phyloP scores from a whole-genome alignment of 2,113 vertebrate species.

The Zootoca vivipara region DNA sequence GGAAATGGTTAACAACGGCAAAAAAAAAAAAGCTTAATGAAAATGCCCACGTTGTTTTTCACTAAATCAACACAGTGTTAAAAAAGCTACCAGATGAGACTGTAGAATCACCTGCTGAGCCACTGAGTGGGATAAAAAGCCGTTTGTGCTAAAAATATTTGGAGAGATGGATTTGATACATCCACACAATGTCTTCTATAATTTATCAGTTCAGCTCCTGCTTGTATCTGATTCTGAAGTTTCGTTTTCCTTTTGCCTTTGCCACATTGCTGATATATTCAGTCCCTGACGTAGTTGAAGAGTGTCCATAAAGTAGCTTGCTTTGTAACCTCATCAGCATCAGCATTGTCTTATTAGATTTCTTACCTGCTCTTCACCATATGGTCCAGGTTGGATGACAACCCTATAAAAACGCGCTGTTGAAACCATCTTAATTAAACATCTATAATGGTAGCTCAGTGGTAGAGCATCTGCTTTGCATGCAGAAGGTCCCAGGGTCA shows the following conservation, averaged over 20 bases:
- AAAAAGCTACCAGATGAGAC: slow-evolving; percentile 39
- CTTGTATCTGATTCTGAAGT: slow-evolving; percentile 24
- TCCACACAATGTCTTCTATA: slow-evolving; percentile 40
- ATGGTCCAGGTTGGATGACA: too few species aligned
- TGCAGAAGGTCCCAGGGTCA: too few species aligned
- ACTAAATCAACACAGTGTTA: slow-evolving; percentile 48
- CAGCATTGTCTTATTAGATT: not conserved
- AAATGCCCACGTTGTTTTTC: not conserved
- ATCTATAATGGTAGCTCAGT: too few species aligned
- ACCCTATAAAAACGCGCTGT: too few species aligned
- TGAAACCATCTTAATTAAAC: too few species aligned
- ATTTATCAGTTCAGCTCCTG: slow-evolving; percentile 37
- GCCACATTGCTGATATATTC: slow-evolving; percentile 2
- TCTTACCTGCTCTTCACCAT: too few species aligned
- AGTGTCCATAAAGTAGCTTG: not conserved
- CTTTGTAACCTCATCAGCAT: too few species aligned
- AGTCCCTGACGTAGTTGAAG: slow-evolving; percentile 10
- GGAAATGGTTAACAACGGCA: not conserved
- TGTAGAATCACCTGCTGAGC: slow-evolving; percentile 44
- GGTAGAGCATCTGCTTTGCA: too few species aligned
- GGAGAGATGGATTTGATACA: slow-evolving; percentile 57
- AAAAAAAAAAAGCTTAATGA: not conserved
- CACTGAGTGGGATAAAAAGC: slow-evolving; percentile 36
- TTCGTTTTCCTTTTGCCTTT: slow-evolving; percentile 20
- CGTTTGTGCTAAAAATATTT: slow-evolving; percentile 62